phyloP scores from a whole-genome alignment of 1,140 invertebrate species.

The Zaprionus davidi region DNA sequence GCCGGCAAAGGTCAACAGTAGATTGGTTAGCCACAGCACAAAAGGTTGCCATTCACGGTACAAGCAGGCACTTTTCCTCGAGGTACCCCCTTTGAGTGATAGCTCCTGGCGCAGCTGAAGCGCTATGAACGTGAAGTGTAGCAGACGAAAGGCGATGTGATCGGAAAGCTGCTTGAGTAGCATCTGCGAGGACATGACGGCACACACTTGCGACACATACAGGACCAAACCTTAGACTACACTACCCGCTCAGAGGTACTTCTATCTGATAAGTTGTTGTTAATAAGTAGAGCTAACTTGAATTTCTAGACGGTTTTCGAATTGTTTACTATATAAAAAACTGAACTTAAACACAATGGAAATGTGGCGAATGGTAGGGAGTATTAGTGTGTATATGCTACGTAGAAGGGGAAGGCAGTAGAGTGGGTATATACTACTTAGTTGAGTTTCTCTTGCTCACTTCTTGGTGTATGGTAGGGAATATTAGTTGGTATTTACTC shows the following conservation, averaged over 20 bases:
- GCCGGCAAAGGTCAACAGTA: conserved; percentile 60
- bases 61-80: not conserved
- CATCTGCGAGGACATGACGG: conserved; percentile 46
- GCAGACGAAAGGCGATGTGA: conserved; percentile 59
- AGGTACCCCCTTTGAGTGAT: not conserved
- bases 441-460: no score
- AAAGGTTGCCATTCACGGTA: conserved; percentile 53
- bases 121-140: conserved; percentile 60
- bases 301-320: conserved; percentile 46
- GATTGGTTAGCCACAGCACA: conserved; percentile 57
- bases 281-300: conserved; percentile 26
- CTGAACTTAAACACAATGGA: conserved; percentile 21
- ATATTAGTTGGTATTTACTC: no score
- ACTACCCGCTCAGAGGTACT: not conserved
- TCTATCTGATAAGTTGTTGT: conserved; percentile 11
- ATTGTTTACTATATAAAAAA: conserved; percentile 40
- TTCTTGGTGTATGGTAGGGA: no score
- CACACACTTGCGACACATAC: not conserved
- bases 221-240: not conserved
- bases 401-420: not conserved
- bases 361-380: not conserved
- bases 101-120: conserved; percentile 64
- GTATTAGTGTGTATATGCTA: not conserved
- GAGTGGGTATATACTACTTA: no score
- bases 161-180: conserved; percentile 53